Conservation (phyloP, 2,113 vertebrate species). For the Progne subis region DNA sequence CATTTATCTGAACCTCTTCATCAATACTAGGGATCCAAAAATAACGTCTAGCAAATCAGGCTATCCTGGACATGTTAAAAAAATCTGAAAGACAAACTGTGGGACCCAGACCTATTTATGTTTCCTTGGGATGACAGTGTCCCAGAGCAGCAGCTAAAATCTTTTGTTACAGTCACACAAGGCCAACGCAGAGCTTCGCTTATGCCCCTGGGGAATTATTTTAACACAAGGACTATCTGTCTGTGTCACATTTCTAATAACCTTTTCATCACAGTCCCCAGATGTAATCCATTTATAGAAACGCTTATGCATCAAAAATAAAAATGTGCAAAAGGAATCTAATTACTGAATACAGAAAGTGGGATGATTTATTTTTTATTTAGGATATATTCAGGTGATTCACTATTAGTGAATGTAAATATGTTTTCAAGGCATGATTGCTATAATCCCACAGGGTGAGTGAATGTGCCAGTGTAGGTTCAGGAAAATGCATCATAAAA, state of each 20-base stretch:
- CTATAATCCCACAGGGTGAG: not conserved
- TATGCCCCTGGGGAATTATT: not conserved
- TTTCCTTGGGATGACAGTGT: not conserved
- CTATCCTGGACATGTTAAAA: not conserved
- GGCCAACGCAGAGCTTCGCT: not conserved
- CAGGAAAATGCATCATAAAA: not conserved
- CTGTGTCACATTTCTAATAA: constrained; percentile 43
- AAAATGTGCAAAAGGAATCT: constrained; percentile 18
- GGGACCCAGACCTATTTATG: not conserved
- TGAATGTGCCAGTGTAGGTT: not conserved
- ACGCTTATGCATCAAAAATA: constrained; percentile 17
- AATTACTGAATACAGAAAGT: not conserved
- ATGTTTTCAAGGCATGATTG: not conserved
- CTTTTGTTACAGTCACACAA: not conserved
- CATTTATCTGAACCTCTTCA: not conserved
- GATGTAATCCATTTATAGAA: constrained; percentile 42
- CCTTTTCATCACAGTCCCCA: constrained; percentile 13
- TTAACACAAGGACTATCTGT: not conserved
- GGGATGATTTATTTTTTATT: not conserved
- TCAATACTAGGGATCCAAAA: not conserved
- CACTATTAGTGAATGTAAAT: not conserved
- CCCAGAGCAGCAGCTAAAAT: not conserved
- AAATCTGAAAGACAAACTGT: not conserved
- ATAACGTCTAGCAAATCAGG: not conserved
- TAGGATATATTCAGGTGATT: not conserved